Percentiles rank a stretch among this genome's conserved stretches.
phyloP scores from a whole-genome alignment of 2,888 invertebrate species.

The Balanococcus diminutus region DNA sequence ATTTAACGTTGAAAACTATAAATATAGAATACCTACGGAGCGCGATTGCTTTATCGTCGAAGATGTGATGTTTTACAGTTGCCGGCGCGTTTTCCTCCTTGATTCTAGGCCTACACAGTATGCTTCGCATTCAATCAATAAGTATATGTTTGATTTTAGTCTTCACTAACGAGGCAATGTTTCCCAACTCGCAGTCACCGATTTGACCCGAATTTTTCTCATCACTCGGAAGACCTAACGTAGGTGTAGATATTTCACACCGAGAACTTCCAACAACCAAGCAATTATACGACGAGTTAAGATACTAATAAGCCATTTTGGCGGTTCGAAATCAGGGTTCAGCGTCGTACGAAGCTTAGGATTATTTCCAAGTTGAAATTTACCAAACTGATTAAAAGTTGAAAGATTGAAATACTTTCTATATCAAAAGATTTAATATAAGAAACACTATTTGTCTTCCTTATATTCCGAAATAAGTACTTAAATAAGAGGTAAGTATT shows the following conservation, averaged over 20 bases:
- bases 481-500: background rate
- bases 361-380: too few species aligned
- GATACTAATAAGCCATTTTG: too few species aligned
- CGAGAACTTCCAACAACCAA: too few species aligned
- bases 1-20: conserved; percentile 4
- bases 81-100: background rate
- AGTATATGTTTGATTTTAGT: conserved; percentile 4
- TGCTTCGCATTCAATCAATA: conserved; percentile 5
- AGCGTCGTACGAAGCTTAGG: too few species aligned
- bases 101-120: background rate
- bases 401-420: too few species aligned
- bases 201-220: conserved; percentile 5
- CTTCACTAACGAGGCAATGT: background rate
- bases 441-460: too few species aligned
- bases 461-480: too few species aligned
- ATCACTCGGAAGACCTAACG: background rate
- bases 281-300: too few species aligned
- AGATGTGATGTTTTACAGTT: background rate
- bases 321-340: too few species aligned
- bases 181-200: background rate
- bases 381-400: too few species aligned
- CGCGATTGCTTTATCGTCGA: background rate
- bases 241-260: too few species aligned
- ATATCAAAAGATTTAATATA: too few species aligned
- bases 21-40: background rate